Base-by-base conservation (phyloP, 1,140 invertebrate genomes). In the Drosophila kikkawai region DNA sequence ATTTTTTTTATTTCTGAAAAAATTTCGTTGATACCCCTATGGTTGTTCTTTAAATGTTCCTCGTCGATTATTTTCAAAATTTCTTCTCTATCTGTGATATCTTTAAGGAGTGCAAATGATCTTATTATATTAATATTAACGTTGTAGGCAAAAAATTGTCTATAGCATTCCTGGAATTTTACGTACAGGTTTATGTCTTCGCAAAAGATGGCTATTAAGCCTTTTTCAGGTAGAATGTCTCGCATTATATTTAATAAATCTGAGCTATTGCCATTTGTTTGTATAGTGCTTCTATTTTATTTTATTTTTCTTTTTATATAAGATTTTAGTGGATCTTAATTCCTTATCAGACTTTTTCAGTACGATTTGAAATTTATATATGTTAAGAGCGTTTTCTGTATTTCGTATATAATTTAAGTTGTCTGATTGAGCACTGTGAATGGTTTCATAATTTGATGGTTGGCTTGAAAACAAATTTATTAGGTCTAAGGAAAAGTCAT, bases 381-480 rank as follows among this genome's bases (percentile, higher is more conserved):
- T 45, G 12, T 13, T 45, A 13, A 45, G 44, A 45, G 19, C 19
- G 19, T 45, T 45, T 45, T 45, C 44, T 22, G 19, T 53, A 41
- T 53, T 64, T 44, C 34, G n/a, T 26, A 57, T 39, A 56, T 47
- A 57, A 11, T 57, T 47, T 17, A 56, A 17, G 11, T 56, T 44
- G 13, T 56, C 50, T 3, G 50, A 65, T 64, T 55, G 50, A 34
- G 39, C 51, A 22, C 32, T 65, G 41, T 65, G 51, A 12, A 65
- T 36, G 9, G 41, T 45, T 65, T 56, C 11, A n/a, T 29, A 17
- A 26, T 56, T 45, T 7, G 50, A 26, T 17, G 51, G 12, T 37
- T 56, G 51, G 13, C n/a, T 65, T 56, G 51, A 65, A 56, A 56
- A 65, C 4, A 65, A 15, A 17, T 65, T 55, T 65, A 65, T 22